Evolutionary conservation across 2,797 vertebrate genomes (phyloP), one percentile per base, ranked within the genome.

Genomic region (Crocodylus rhombifer): DNA sequence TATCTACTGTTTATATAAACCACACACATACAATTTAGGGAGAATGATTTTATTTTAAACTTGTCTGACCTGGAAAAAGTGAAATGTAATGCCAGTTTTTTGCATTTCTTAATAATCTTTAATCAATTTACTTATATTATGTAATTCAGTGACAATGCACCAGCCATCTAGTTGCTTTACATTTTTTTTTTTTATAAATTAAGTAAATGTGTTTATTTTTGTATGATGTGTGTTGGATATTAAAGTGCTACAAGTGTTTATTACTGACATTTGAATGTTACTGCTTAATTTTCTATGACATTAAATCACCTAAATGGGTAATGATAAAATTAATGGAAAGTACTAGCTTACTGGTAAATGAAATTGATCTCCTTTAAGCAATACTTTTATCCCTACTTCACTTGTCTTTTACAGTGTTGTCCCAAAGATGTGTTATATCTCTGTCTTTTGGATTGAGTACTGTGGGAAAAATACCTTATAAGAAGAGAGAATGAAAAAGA

Each of bases 371-470:
- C 77, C 82, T 87, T 58, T 12, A 58, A 62, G 21, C 77, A 91
- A 94, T 85, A 73, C n/a, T 56, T 36, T 73, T 58, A n/a, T 64
- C 28, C 61, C 89, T 84, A 88, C 90, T 91, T 87, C 90, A 83
- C 80, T 92, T 84, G 78, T 69, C 73, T 62, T 75, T 95, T 82
- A 65, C 8, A 42, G 8, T 51, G 42, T 51, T 51, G 10, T 51
- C 10, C 42, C 42, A 51, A 51, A 51, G 42, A 51, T 11, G 42
- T 51, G 42, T 51, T 51, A 11, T 51, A 51, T 51, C 42, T 51
- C 42, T 7, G 42, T 51, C 42, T 51, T 51, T 51, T 51, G 42
- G 42, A 61, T 25, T 61, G 62, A 51, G 18, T 11, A 65, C 5
- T 85, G 23, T 14, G 26, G 67, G n/a, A 73, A 78, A 82, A 64